phyloP scores from a whole-genome alignment of 1,140 invertebrate genomes.

The Cepaea nemoralis region DNA sequence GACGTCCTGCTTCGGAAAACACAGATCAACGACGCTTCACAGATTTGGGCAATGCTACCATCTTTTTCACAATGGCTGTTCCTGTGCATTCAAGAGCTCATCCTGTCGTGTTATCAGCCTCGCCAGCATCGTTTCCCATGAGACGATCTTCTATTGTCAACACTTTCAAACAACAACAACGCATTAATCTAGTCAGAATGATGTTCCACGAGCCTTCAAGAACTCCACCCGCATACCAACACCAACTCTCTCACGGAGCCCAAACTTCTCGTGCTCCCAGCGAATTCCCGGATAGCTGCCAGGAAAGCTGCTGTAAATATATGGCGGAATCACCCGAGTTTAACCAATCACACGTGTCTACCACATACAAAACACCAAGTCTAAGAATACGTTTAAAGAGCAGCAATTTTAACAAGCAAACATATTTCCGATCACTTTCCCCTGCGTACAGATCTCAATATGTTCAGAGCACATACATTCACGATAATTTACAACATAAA shows the following conservation, averaged over 20 bases:
- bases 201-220: background rate
- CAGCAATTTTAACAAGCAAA: background rate
- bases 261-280: background rate
- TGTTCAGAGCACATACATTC: too few relatives aligned
- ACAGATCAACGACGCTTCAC: background rate
- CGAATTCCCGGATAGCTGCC: background rate
- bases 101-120: background rate
- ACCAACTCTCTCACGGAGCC: background rate
- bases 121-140: background rate
- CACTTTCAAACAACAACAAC: background rate
- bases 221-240: background rate
- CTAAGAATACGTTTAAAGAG: too few relatives aligned
- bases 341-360: background rate
- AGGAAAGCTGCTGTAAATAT: background rate
- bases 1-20: too few relatives aligned
- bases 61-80: background rate
- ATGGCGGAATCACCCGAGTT: background rate
- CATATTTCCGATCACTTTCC: too few relatives aligned
- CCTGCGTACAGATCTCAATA: too few relatives aligned
- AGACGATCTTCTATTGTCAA: background rate
- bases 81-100: background rate
- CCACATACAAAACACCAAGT: background rate
- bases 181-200: background rate
- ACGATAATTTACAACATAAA: too few relatives aligned
- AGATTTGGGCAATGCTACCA: background rate